Conservation (phyloP, 2,888 invertebrate genomes). For the Tetragonisca angustula region DNA sequence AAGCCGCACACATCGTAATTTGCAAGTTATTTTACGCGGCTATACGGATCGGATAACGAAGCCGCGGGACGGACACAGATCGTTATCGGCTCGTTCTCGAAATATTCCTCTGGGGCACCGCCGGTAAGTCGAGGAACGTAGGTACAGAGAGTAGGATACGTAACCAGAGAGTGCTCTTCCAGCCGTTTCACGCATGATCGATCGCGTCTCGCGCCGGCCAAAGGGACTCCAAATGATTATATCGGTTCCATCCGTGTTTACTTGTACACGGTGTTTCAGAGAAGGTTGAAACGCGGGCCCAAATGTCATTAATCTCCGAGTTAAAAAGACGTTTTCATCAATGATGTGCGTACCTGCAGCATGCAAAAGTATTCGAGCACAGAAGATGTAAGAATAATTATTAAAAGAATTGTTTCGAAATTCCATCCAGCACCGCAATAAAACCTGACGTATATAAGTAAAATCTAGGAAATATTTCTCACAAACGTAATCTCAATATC, state of each 20-base stretch:
- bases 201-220: slow-evolving; percentile 41
- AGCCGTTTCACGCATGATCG: slow-evolving; percentile 70
- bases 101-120: slow-evolving; percentile 67
- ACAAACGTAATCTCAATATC: too few species aligned
- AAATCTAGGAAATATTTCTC: too few species aligned
- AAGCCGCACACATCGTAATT: slow-evolving; percentile 65
- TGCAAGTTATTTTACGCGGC: slow-evolving; percentile 68
- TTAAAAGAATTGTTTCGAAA: too few species aligned
- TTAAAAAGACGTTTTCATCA: too few species aligned
- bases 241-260: slow-evolving; percentile 28
- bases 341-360: too few species aligned
- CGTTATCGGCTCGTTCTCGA: slow-evolving; percentile 70
- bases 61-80: slow-evolving; percentile 68
- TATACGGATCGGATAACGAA: slow-evolving; percentile 72
- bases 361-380: too few species aligned
- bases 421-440: too few species aligned
- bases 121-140: slow-evolving; percentile 37
- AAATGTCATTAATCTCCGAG: neutral
- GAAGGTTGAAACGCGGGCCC: neutral
- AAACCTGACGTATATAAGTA: too few species aligned
- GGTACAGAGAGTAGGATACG: slow-evolving; percentile 40
- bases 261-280: neutral
- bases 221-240: slow-evolving; percentile 43
- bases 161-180: slow-evolving; percentile 64
- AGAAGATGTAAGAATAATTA: too few species aligned